Evolutionary conservation across 2,113 vertebrate genomes (phyloP).

Genomic region (western clawed frog (Xenopus tropicalis)): UCB_Xtro_10.0 CM004448.2:91167001-91167500

Average conservation of each 20-base stretch:
- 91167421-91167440: no score
- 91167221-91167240: not conserved
- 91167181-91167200: not conserved
- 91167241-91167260: not conserved
- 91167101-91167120: constrained; percentile 22
- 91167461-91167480: no score
- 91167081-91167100: constrained; percentile 29
- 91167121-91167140: constrained; percentile 4
- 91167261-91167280: not conserved
- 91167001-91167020: constrained; percentile 20
- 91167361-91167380: no score
- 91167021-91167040: constrained; percentile 26
- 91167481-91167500: no score
- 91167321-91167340: no score
- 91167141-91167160: not conserved
- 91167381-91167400: no score
- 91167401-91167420: no score
- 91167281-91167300: no score
- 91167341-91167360: no score
- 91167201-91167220: not conserved
- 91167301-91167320: no score
- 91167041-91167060: constrained; percentile 28
- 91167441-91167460: no score
- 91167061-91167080: constrained; percentile 17
- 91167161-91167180: not conserved